These are phyloP conservation scores for Dexiosoma caninum DNA, from an alignment of 2,888 invertebrate species.

Conservation along the genomic window DNA sequence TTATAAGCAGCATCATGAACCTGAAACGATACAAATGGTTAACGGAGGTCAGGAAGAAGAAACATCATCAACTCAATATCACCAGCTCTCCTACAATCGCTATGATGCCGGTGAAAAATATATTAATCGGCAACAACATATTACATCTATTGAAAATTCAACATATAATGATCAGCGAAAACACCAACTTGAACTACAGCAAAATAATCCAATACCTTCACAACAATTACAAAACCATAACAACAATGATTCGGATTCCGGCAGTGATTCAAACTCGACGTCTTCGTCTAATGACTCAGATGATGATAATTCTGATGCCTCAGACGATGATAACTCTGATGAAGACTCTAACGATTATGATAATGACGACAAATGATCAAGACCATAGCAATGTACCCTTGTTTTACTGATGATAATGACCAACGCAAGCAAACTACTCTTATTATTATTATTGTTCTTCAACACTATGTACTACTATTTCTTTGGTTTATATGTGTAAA, in stretches of 20 bases:
- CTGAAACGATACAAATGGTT: slow-evolving; percentile 66
- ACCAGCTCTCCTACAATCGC: slow-evolving; percentile 23
- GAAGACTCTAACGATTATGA: slow-evolving; percentile 69
- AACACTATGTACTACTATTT: slow-evolving; percentile 62
- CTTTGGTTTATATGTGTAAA: slow-evolving; percentile 65
- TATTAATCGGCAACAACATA: slow-evolving; percentile 55
- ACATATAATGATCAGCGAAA: slow-evolving; percentile 5
- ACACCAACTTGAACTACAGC: slow-evolving; percentile 50
- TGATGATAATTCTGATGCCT: slow-evolving; percentile 63
- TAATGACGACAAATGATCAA: slow-evolving; percentile 63
- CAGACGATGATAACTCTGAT: slow-evolving; percentile 60
- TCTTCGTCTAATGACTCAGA: slow-evolving; percentile 70
- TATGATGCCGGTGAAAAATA: slow-evolving; percentile 41
- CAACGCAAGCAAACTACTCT: slow-evolving; percentile 56
- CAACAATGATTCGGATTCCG: slow-evolving; percentile 63
- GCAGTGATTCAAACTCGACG: slow-evolving; percentile 69
- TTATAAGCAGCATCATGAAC: slow-evolving; percentile 63
- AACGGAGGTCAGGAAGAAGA: slow-evolving; percentile 18
- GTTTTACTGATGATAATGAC: slow-evolving; percentile 69
- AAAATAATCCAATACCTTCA: slow-evolving; percentile 33
- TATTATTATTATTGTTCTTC: slow-evolving; percentile 57
- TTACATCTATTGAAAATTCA: slow-evolving; percentile 52
- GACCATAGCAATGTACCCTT: slow-evolving; percentile 60
- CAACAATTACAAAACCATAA: slow-evolving; percentile 59
- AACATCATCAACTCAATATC: slow-evolving; percentile 15